Evolutionary conservation across 2,888 invertebrate species (phyloP).

Genomic region (Hedya salicella): DNA sequence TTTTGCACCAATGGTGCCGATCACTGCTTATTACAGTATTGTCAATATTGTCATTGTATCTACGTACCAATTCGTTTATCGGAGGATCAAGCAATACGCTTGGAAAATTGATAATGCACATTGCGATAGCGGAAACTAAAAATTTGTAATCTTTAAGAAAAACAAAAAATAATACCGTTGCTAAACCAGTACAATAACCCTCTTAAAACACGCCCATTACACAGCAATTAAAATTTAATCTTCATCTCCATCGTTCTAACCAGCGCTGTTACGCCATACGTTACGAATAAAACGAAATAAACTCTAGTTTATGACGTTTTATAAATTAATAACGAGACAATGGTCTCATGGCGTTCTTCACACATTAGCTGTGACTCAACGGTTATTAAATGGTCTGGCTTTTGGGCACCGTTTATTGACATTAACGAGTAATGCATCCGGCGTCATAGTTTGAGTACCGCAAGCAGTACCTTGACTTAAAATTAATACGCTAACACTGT

Average conservation of each 20-base stretch:
- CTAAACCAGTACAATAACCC: background rate
- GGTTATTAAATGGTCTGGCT: constrained; percentile 68
- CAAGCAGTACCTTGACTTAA: background rate
- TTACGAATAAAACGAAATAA: constrained; percentile 31
- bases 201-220: background rate
- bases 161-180: background rate
- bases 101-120: too few relatives aligned
- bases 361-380: constrained; percentile 67
- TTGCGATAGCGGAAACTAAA: too few relatives aligned
- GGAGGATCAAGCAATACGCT: too few relatives aligned
- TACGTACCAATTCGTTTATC: too few relatives aligned
- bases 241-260: constrained; percentile 4
- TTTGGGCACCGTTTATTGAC: constrained; percentile 80
- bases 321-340: constrained; percentile 34
- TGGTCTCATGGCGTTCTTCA: constrained; percentile 41
- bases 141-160: background rate
- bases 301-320: constrained; percentile 29
- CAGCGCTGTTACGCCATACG: constrained; percentile 16
- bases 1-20: too few relatives aligned
- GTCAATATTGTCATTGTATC: too few relatives aligned
- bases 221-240: constrained; percentile 12
- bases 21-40: too few relatives aligned
- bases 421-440: constrained; percentile 80
- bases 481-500: background rate
- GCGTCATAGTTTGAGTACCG: constrained; percentile 48